Base-by-base conservation (phyloP, 1,140 invertebrate species). In the Zaprionus nigranus region DNA sequence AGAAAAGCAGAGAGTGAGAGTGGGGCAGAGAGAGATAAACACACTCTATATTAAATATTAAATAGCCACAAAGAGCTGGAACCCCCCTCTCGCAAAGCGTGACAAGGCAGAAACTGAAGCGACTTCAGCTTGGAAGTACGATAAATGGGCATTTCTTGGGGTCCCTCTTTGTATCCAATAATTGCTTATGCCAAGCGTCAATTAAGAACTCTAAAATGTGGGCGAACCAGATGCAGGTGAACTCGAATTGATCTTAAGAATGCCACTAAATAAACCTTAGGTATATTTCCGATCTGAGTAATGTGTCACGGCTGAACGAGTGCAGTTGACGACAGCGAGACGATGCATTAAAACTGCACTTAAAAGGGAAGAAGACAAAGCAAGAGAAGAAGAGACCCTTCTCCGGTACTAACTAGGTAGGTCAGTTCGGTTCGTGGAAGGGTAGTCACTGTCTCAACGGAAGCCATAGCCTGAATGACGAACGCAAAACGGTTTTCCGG, bases 141-240 rank as follows among this genome's bases (percentile, higher is more conserved):
- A 34, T 34, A 13, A 24, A 20, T 17, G 20, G 53, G 38, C 22
- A 34, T 22, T 22, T 30, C 63, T 43, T 36, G 40, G 15, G 40
- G n/a, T 30, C 4, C 53, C 22, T 30, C 51, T 17, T 43, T 43
- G 57, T 51, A 36, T 49, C 70, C 59, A 81, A 90, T 88, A 88
- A 88, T 88, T 88, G 84, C 71, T 85, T 81, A 76, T 81, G 85
- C 67, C 85, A 74, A 66, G 78, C 84, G 51, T 64, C 85, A 88
- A 88, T 88, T 90, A 88, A 76, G 65, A 75, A 79, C 84, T 88
- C 67, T 78, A 78, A 84, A 81, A 69, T 61, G 64, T 78, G 82
- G 76, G 62, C 81, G 59, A 28, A 28, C 61, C 79, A 68, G 46
- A 28, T 43, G 38, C 40, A 46, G 40, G 40, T 46, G 40, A 17